Evolutionary conservation across 2,888 invertebrate species (phyloP), one percentile per base, ranked within the genome.

Genomic region (Gastracanthus pulcherrimus): DNA sequence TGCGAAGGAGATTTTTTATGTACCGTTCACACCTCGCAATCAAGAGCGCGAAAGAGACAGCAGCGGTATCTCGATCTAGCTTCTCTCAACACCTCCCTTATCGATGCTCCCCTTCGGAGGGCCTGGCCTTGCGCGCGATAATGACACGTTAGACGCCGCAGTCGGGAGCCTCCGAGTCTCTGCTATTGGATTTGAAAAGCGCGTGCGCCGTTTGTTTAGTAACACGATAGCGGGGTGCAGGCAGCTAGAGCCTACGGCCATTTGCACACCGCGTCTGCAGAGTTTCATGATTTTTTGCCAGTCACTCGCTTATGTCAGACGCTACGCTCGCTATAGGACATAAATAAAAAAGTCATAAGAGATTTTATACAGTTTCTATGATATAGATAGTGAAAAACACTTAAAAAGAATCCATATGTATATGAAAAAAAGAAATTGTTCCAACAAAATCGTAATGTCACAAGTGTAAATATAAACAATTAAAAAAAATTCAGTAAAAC

Each of bases 1-100:
- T n/a, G 3, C 0, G 23, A 29, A 3, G n/a, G 51, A 51, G 29
- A 19, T 45, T 55, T 70, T 76, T 64, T 64, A 76, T 60, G 60
- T 23, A 19, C 23, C 79, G 84, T 89, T 90, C 88, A 87, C 91
- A 89, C 89, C 89, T 89, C 86, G 85, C 87, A 87, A 88, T 88
- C 87, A 86, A 83, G 69, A 82, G 71, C 79, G 81, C 70, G 58
- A 66, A 36, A 60, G 71, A 80, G 55, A 81, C 77, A 71, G 51
- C 81, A 78, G 80, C 85, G 76, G 84, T 88, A 89, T 89, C 88
- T 88, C 86, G 88, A 89, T 89, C 89, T 87, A 83, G 84, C 85
- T 88, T 88, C 90, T 91, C 91, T 91, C 91, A 91, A 91, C 91
- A 91, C 91, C 90, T 90, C 85, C 85, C 90, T 90, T 89, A 91